Evolutionary conservation across 2,797 vertebrate genomes (phyloP).

Genomic region (Miichthys miiuy): DNA sequence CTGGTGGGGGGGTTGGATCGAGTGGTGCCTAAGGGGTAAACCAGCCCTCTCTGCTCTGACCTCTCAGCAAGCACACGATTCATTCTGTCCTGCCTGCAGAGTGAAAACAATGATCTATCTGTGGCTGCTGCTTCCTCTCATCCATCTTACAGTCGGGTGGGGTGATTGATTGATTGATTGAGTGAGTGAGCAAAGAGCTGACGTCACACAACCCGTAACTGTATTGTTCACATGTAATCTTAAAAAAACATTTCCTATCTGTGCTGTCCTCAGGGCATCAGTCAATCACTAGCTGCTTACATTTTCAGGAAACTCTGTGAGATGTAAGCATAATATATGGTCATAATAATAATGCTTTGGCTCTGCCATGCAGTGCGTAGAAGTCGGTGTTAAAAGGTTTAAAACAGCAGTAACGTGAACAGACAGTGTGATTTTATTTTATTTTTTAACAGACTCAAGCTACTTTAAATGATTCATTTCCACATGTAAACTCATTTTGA

Average conservation of each 20-base stretch:
- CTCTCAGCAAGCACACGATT: conserved; percentile 66
- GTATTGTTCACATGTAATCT: conserved; percentile 49
- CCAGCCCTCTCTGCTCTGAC: conserved; percentile 58
- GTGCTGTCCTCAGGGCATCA: neutral
- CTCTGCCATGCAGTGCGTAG: neutral
- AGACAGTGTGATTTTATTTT: neutral
- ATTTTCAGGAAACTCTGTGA: neutral
- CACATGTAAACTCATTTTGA: neutral
- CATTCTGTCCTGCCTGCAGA: conserved; percentile 58
- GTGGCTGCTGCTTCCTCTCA: conserved; percentile 70
- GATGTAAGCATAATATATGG: no score
- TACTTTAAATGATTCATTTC: neutral
- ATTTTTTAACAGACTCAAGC: neutral
- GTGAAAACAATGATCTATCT: conserved; percentile 75
- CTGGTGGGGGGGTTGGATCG: conserved; percentile 24
- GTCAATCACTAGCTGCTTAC: neutral
- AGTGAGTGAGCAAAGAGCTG: conserved; percentile 25
- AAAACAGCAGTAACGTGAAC: neutral
- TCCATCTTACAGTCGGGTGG: conserved; percentile 61
- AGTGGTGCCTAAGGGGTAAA: conserved; percentile 61
- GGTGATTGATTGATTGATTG: conserved; percentile 37
- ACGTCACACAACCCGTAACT: conserved; percentile 45
- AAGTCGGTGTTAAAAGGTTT: neutral
- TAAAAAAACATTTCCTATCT: conserved; percentile 24
- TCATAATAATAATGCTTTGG: no score